Evolutionary conservation across 2,888 invertebrate species (phyloP).

Genomic region (Slavum lentiscoides): DNA sequence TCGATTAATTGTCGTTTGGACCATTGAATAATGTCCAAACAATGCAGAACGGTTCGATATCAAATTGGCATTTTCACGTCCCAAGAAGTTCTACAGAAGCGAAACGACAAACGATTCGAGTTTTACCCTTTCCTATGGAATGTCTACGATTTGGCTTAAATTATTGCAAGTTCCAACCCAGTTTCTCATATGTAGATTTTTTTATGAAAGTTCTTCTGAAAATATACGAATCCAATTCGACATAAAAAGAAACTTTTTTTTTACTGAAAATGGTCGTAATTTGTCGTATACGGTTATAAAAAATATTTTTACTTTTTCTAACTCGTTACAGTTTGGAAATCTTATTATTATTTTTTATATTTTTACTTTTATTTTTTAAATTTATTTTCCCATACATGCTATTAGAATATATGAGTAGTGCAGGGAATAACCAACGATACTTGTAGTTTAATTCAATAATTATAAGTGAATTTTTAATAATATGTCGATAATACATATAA

Average conservation of each 20-base stretch:
- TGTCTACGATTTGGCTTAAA: constrained; percentile 36
- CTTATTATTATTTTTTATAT: not conserved
- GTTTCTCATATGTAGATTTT: not conserved
- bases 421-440: not conserved
- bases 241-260: constrained; percentile 6
- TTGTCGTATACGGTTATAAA: not conserved
- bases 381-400: not conserved
- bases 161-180: constrained; percentile 37
- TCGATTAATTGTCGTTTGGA: constrained; percentile 48
- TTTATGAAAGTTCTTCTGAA: constrained; percentile 17
- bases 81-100: constrained; percentile 46
- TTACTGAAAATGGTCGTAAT: not conserved
- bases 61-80: constrained; percentile 44
- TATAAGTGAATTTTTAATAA: not conserved
- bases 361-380: not conserved
- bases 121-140: constrained; percentile 36
- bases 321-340: not conserved
- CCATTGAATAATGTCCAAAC: constrained; percentile 49
- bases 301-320: constrained; percentile 1
- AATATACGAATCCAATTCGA: constrained; percentile 20
- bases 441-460: not conserved
- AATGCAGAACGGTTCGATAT: constrained; percentile 38
- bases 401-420: not conserved
- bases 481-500: not conserved
- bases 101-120: constrained; percentile 33